Conservation (phyloP, 2,888 invertebrate species). For the Boloria euphrosyne region DNA sequence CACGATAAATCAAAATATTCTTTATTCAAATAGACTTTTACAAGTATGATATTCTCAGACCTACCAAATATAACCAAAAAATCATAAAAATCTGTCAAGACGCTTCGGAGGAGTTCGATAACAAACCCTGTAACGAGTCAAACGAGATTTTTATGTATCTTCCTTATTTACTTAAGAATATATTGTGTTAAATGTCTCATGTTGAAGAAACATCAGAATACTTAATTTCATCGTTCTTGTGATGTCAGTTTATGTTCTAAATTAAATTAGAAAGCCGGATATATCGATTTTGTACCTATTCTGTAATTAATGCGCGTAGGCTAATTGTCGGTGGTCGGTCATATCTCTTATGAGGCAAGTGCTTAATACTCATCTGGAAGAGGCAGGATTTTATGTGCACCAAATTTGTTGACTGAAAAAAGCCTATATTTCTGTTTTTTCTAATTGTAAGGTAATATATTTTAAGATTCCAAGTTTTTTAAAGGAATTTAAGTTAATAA, state of each 20-base stretch:
- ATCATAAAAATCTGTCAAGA: too few species aligned
- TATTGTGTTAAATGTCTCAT: neutral
- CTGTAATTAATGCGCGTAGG: slow-evolving; percentile 74
- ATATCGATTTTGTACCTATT: slow-evolving; percentile 59
- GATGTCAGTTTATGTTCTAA: slow-evolving; percentile 59
- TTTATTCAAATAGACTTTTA: too few species aligned
- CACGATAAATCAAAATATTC: too few species aligned
- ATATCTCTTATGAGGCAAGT: slow-evolving; percentile 61
- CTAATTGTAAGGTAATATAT: neutral
- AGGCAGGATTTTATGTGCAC: slow-evolving; percentile 19
- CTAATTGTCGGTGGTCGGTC: slow-evolving; percentile 71
- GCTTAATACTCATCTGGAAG: slow-evolving; percentile 49
- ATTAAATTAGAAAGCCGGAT: slow-evolving; percentile 75
- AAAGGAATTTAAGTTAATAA: too few species aligned
- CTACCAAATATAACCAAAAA: too few species aligned
- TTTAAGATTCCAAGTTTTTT: too few species aligned
- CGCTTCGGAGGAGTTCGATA: too few species aligned
- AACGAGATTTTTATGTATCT: too few species aligned
- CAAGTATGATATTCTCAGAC: too few species aligned
- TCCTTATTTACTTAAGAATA: too few species aligned
- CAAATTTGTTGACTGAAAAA: neutral
- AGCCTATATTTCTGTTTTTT: neutral
- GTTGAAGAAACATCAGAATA: neutral
- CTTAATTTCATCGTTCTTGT: slow-evolving; percentile 41
- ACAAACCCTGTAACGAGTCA: too few species aligned